Evolutionary conservation across 2,797 vertebrate genomes (phyloP).

Genomic region (Petrocephalus schoutedeni): DNA sequence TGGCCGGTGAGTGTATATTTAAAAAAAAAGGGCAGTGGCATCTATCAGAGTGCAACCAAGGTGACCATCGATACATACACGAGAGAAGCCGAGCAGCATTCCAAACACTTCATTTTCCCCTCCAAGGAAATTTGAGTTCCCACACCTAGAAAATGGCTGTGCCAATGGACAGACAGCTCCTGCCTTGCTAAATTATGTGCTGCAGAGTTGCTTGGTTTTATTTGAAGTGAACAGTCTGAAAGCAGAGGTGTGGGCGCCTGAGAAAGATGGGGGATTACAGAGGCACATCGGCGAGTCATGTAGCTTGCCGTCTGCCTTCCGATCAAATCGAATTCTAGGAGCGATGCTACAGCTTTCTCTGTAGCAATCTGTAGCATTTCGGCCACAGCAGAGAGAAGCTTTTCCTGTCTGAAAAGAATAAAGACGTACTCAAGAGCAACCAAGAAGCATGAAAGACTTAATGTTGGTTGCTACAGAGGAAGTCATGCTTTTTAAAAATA

Average conservation of each 20-base stretch:
- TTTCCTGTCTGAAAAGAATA: neutral
- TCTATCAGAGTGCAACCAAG: neutral
- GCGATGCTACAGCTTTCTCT: neutral
- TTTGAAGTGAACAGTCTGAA: neutral
- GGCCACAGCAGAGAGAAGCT: neutral
- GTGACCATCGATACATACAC: neutral
- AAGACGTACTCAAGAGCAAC: neutral
- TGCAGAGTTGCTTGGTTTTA: neutral
- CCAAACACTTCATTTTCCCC: neutral
- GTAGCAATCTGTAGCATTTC: neutral
- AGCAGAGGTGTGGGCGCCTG: neutral
- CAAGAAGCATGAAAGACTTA: neutral
- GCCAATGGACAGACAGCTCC: neutral
- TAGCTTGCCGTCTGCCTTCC: neutral
- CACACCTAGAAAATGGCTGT: neutral
- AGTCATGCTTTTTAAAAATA: neutral
- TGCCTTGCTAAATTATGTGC: neutral
- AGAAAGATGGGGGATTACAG: neutral
- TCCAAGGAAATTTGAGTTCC: neutral
- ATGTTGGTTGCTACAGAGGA: neutral
- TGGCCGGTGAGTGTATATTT: no score
- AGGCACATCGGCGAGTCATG: neutral
- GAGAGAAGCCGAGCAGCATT: neutral
- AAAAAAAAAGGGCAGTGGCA: neutral
- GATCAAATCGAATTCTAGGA: neutral